Evolutionary conservation across 2,888 invertebrate species (phyloP).

Genomic region (Dione juno): DNA sequence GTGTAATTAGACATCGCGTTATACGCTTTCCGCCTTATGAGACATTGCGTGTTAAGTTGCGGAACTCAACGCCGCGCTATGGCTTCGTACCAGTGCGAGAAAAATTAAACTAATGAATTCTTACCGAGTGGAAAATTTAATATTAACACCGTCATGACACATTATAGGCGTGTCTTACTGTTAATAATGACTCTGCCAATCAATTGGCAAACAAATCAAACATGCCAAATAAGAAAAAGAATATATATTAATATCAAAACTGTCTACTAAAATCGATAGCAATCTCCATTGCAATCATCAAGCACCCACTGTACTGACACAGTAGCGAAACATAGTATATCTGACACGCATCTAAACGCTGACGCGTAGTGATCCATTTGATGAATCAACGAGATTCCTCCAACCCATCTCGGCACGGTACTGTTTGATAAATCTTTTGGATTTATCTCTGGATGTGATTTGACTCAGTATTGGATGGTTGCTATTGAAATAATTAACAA

Average conservation of each 20-base stretch:
- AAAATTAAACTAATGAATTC: no score
- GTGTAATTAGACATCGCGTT: no score
- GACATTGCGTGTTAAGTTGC: no score
- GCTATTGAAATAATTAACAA: not conserved
- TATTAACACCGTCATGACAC: no score
- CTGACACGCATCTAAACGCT: constrained; percentile 39
- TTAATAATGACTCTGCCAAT: no score
- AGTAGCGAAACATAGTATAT: constrained; percentile 34
- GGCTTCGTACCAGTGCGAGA: no score
- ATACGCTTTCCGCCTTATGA: no score
- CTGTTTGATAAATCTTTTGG: constrained; percentile 48
- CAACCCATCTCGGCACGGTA: constrained; percentile 39
- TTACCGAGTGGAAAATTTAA: no score
- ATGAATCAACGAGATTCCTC: constrained; percentile 45
- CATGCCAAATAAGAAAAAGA: not conserved
- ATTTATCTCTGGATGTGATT: constrained; percentile 47
- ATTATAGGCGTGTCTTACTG: no score
- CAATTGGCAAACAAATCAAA: no score
- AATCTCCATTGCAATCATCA: constrained; percentile 36
- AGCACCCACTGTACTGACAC: constrained; percentile 33
- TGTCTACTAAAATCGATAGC: constrained; percentile 23
- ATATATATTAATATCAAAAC: not conserved
- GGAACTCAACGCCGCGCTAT: no score
- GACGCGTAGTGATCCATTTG: constrained; percentile 44
- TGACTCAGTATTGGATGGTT: constrained; percentile 25